These are phyloP conservation scores for Pantala flavescens DNA, from an alignment of 1,140 invertebrate species.

Conservation along the genomic window DNA sequence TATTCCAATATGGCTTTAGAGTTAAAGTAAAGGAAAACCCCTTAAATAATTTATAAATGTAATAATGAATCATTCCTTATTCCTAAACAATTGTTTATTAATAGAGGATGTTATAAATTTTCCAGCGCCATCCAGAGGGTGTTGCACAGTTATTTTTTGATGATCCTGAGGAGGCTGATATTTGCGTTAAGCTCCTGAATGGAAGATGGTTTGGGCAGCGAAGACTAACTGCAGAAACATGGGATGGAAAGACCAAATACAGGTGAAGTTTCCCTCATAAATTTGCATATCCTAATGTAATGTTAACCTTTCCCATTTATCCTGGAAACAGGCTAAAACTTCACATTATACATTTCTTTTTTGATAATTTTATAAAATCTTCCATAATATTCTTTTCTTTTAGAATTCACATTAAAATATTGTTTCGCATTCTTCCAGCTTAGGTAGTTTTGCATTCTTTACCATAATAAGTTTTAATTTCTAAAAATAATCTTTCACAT, in stretches of 20 bases:
- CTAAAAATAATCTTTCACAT: no score
- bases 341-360: not conserved
- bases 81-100: no score
- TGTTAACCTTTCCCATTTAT: not conserved
- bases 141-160: constrained; percentile 87
- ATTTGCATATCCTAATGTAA: not conserved
- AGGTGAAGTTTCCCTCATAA: constrained; percentile 48
- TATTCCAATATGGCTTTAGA: no score
- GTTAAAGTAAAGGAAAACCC: no score
- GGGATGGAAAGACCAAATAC: constrained; percentile 94
- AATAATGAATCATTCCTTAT: no score
- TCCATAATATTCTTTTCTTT: not conserved
- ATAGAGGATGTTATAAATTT: no score
- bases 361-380: no score
- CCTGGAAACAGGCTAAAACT: not conserved
- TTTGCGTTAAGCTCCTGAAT: constrained; percentile 78
- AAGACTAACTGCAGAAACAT: constrained; percentile 72
- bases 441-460: no score
- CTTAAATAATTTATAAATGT: no score
- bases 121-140: constrained; percentile 83
- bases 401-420: no score
- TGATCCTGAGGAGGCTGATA: constrained; percentile 81
- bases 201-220: constrained; percentile 84
- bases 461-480: no score
- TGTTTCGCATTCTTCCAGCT: no score